phyloP scores from a whole-genome alignment of 2,888 invertebrate species.

The Stenoptilia bipunctidactyla region DNA sequence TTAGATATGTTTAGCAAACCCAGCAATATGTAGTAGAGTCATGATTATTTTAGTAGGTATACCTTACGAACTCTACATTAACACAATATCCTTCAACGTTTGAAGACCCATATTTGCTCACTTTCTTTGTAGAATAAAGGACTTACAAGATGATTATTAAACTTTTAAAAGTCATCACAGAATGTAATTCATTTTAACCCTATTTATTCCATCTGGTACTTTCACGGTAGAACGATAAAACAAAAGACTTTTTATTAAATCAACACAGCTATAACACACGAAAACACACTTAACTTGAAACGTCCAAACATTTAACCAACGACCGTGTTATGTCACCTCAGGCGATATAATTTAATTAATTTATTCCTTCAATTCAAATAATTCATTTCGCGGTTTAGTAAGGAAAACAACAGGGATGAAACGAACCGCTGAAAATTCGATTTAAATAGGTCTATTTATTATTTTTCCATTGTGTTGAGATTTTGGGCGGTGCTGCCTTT shows the following conservation, averaged over 20 bases:
- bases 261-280: constrained; percentile 26
- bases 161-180: too few species aligned
- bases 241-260: constrained; percentile 4
- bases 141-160: too few species aligned
- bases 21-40: too few species aligned
- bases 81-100: too few species aligned
- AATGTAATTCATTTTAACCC: too few species aligned
- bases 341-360: constrained; percentile 65
- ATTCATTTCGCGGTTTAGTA: constrained; percentile 52
- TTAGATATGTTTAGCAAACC: too few species aligned
- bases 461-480: constrained; percentile 39
- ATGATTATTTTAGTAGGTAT: too few species aligned
- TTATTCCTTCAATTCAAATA: constrained; percentile 41
- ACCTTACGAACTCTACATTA: too few species aligned
- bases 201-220: too few species aligned
- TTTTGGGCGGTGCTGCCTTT: constrained; percentile 44
- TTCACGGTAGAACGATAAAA: background rate
- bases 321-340: constrained; percentile 46
- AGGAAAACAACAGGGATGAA: constrained; percentile 55
- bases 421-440: constrained; percentile 53
- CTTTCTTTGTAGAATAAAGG: too few species aligned
- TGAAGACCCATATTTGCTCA: too few species aligned
- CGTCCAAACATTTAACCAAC: constrained; percentile 53
- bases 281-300: constrained; percentile 32
- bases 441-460: constrained; percentile 68